Evolutionary conservation across 2,113 vertebrate genomes (phyloP), one percentile per base, ranked within the genome.

Genomic region (Arvicanthis niloticus): DNA sequence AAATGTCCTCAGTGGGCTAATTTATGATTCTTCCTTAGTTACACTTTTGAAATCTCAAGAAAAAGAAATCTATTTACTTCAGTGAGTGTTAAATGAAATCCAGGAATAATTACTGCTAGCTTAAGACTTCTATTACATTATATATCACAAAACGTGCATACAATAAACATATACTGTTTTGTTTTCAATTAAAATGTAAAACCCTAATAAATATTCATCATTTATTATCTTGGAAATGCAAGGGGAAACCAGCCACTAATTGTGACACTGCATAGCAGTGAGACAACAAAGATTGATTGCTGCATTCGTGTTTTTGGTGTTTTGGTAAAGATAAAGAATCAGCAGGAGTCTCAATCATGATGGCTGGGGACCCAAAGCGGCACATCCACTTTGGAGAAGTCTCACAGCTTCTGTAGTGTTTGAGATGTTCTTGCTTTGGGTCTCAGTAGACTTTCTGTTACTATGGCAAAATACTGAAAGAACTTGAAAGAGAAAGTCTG

Each of bases 11-110:
- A 0, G 34, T 51, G 3, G 22, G 26, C 37, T n/a, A 37, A 17
- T 9, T 51, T 60, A 80, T 62, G 73, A 72, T 1, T 19, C 15
- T 34, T 62, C 40, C 62, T 51, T 19, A 37, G 40, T 70, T 48
- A 42, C 65, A 19, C 82, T 29, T 89, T 58, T 89, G 15, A 96
- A 82, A 68, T 95, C 22, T 13, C 87, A 67, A 62, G 16, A 87
- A 56, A 82, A 5, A 87, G 34, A 92, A 92, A 76, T 78, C 67
- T n/a, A 40, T 22, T 93, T 82, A 85, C 78, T 94, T 96, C 31
- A 76, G 56, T 53, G 73, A 89, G 2, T 22, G 60, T 67, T 91
- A 67, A 70, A 81, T 97, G 75, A 81, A 73, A 51, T 72, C 87
- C 42, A n/a, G 24, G 24, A 42, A 26, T 29, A 51, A 70, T 51